Conservation (phyloP, 2,797 vertebrate species). For the Gallinago solitaria region DNA sequence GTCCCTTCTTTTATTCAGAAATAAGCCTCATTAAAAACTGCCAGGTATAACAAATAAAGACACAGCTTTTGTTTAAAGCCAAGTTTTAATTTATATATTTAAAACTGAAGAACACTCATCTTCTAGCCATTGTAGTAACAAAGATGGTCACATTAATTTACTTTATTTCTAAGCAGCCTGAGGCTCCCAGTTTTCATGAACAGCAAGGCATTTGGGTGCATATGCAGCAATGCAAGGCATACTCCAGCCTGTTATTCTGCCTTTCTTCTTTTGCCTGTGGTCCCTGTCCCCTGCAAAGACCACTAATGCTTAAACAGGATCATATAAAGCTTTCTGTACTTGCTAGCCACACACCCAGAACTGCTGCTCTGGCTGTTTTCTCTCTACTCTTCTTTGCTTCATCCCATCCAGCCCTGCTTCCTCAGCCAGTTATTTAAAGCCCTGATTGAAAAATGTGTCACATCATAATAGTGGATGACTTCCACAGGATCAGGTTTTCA, state of each 20-base stretch:
- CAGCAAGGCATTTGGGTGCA: neutral
- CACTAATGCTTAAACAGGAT: neutral
- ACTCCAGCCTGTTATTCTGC: neutral
- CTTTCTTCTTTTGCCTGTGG: neutral
- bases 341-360: neutral
- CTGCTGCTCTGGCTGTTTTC: constrained; percentile 1
- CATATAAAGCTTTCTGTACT: neutral
- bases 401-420: neutral
- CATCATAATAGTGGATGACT: neutral
- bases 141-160: neutral
- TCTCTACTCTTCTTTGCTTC: neutral
- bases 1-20: neutral
- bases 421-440: constrained; percentile 29
- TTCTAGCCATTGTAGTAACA: neutral
- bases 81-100: neutral
- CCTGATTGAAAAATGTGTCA: neutral
- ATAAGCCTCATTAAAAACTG: neutral
- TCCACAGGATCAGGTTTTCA: neutral
- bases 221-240: neutral
- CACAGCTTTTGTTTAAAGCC: neutral
- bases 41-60: neutral
- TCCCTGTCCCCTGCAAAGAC: neutral
- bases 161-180: neutral
- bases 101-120: neutral
- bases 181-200: neutral